Conservation (phyloP, 2,888 invertebrate species). For the Antheraea assamensis region DNA sequence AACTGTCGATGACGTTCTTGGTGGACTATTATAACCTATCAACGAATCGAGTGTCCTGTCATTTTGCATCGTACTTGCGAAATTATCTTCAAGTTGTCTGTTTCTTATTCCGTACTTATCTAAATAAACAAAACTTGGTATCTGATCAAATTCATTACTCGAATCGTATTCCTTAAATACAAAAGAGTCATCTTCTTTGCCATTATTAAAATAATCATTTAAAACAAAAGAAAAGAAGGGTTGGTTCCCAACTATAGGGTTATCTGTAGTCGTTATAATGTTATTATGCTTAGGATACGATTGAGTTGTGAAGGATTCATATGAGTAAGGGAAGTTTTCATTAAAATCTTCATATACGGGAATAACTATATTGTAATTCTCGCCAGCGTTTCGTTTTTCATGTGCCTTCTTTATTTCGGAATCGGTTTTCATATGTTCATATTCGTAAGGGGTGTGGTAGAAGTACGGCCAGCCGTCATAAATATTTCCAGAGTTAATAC, state of each 20-base stretch:
- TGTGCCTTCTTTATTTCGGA: conserved; percentile 55
- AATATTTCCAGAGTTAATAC: conserved; percentile 50
- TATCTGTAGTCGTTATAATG: conserved; percentile 43
- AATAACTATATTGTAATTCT: conserved; percentile 40
- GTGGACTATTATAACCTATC: background rate
- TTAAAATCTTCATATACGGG: conserved; percentile 63
- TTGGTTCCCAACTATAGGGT: conserved; percentile 56
- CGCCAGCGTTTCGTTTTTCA: conserved; percentile 58
- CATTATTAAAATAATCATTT: conserved; percentile 63
- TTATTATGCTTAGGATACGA: conserved; percentile 26
- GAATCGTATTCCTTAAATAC: conserved; percentile 58
- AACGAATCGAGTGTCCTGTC: conserved; percentile 21
- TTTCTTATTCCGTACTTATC: conserved; percentile 39
- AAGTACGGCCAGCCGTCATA: conserved; percentile 63
- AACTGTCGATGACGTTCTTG: background rate
- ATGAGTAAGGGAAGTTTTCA: conserved; percentile 42
- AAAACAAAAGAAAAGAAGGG: conserved; percentile 66
- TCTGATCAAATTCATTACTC: conserved; percentile 55
- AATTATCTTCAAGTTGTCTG: conserved; percentile 37
- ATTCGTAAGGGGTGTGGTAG: conserved; percentile 59
- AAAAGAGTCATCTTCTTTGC: conserved; percentile 55
- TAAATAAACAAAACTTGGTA: conserved; percentile 30
- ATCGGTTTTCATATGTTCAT: conserved; percentile 49
- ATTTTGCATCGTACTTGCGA: conserved; percentile 21
- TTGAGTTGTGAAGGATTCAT: conserved; percentile 28